Percentiles rank a stretch among this genome's conserved stretches.
Evolutionary conservation across 2,888 invertebrate species (phyloP).

Genomic region (Altica lythri): DNA sequence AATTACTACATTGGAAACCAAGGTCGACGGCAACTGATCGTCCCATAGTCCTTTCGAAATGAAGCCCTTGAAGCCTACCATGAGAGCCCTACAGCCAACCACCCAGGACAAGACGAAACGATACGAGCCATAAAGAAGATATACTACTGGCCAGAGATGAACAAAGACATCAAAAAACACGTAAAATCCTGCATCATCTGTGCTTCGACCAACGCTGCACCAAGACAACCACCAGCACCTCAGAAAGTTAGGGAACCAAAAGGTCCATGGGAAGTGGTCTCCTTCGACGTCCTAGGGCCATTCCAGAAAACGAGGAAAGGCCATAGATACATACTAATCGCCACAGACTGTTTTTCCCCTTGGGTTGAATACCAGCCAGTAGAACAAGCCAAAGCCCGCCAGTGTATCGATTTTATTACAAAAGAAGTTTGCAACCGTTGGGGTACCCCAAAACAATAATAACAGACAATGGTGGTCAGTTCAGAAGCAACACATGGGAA

Average conservation of each 20-base stretch:
- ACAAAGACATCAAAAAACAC: conserved; percentile 19
- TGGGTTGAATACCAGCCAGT: conserved; percentile 13
- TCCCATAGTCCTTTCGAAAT: background rate
- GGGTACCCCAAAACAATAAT: conserved; percentile 21
- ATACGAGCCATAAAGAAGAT: conserved; percentile 26
- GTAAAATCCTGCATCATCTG: conserved; percentile 17
- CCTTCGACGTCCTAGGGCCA: conserved; percentile 20
- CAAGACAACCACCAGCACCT: conserved; percentile 2
- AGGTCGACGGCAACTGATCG: background rate
- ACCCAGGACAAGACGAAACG: conserved; percentile 39
- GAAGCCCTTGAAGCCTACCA: conserved; percentile 8
- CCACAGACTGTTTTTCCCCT: conserved; percentile 9
- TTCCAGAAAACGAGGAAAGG: background rate
- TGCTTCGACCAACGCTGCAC: conserved; percentile 3
- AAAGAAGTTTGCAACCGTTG: conserved; percentile 1
- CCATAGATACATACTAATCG: conserved; percentile 16
- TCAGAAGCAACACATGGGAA: background rate
- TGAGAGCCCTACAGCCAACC: conserved; percentile 26
- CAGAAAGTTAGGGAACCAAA: background rate
- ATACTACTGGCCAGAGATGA: conserved; percentile 40
- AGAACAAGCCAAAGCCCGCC: background rate
- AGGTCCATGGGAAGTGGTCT: conserved; percentile 10
- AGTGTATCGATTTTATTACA: background rate
- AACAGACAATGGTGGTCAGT: conserved; percentile 20
- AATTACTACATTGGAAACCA: too few species aligned